A percentile compares a stretch with the other conserved stretches of the same genome.
These are phyloP conservation scores for Halichoeres trimaculatus DNA, from an alignment of 2,113 vertebrate genomes.

Conservation along the genomic window DNA sequence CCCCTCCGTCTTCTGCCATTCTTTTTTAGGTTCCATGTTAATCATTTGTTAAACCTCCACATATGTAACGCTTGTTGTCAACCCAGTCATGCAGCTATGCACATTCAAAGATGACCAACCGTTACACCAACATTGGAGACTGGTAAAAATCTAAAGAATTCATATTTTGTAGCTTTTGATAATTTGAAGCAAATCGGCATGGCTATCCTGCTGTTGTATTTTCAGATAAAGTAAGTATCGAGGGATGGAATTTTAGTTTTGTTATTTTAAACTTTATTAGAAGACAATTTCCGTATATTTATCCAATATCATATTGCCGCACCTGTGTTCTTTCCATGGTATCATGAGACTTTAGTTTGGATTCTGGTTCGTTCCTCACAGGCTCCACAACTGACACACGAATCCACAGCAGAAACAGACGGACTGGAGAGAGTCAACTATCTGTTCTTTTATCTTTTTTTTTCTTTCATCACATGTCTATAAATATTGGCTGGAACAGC, in stretches of 20 bases:
- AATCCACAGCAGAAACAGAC: slow-evolving; percentile 61
- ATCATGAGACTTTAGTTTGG: slow-evolving; percentile 58
- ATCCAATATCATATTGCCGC: slow-evolving; percentile 3
- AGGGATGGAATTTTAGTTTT: not conserved
- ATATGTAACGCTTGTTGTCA: slow-evolving; percentile 32
- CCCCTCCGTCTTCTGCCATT: slow-evolving; percentile 66
- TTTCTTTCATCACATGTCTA: slow-evolving; percentile 66
- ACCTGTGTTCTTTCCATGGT: slow-evolving; percentile 47
- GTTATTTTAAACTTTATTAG: too few species aligned
- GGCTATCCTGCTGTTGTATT: not conserved
- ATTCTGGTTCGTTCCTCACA: slow-evolving; percentile 57
- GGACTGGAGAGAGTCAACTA: slow-evolving; percentile 63
- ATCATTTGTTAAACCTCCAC: slow-evolving; percentile 45
- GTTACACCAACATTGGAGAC: too few species aligned
- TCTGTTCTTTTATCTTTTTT: slow-evolving; percentile 68
- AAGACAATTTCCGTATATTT: not conserved
- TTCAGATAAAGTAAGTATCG: not conserved
- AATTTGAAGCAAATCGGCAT: not conserved
- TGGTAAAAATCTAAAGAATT: too few species aligned
- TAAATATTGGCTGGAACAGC: slow-evolving; percentile 70
- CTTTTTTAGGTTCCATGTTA: slow-evolving; percentile 52
- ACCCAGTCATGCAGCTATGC: not conserved
- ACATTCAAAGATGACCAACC: slow-evolving; percentile 5
- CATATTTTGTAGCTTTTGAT: too few species aligned
- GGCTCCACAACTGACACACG: slow-evolving; percentile 60